Evolutionary conservation across 2,888 invertebrate genomes (phyloP).

Genomic region (Nomada goodeniana): DNA sequence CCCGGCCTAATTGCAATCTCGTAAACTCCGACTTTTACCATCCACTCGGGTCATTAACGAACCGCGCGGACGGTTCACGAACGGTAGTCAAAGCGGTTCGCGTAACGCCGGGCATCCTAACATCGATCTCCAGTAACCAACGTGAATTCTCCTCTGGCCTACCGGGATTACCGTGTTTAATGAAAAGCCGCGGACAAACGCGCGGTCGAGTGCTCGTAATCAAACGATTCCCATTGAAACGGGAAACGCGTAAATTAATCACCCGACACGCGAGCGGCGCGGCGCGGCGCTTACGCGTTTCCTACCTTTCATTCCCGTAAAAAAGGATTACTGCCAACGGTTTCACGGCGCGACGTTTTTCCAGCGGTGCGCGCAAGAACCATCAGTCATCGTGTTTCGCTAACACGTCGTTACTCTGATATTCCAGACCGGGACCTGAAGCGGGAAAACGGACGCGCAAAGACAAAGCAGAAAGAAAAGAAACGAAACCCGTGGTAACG

Average conservation of each 20-base stretch:
- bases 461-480: background rate
- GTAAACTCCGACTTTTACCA: background rate
- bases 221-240: conserved; percentile 29
- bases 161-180: conserved; percentile 25
- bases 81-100: conserved; percentile 5
- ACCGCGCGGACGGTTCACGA: background rate
- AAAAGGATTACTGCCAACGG: background rate
- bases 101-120: conserved; percentile 6
- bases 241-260: conserved; percentile 44
- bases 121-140: conserved; percentile 21
- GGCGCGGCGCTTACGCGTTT: background rate
- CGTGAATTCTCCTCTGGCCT: background rate
- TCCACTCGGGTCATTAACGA: conserved; percentile 14
- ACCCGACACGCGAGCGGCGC: background rate
- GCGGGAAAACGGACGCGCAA: too few species aligned
- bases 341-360: conserved; percentile 3
- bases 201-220: conserved; percentile 16
- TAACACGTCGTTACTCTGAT: conserved; percentile 41
- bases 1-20: background rate
- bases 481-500: conserved; percentile 28
- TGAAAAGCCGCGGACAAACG: conserved; percentile 36
- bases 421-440: background rate
- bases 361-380: background rate
- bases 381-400: background rate
- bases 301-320: too few species aligned